A percentile compares a stretch with the other conserved stretches of the same genome.
These are phyloP conservation scores for Hirtodrosophila trivittata DNA, from an alignment of 2,888 invertebrate genomes.

Conservation along the genomic window DNA sequence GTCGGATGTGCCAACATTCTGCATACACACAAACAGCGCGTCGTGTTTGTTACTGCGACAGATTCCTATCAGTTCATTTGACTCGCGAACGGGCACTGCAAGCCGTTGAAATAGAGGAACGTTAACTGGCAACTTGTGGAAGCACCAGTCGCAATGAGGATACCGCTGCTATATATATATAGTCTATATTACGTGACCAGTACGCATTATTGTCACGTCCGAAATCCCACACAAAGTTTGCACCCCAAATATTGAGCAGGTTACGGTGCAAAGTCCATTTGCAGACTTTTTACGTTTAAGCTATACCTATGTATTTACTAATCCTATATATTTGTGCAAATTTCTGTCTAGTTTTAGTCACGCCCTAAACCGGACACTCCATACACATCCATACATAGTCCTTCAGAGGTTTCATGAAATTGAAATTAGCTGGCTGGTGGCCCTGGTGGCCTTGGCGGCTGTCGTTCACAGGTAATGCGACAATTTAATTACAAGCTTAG, in stretches of 20 bases:
- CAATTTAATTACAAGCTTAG: conserved; percentile 69
- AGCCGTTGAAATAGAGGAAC: conserved; percentile 95
- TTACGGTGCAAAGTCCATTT: conserved; percentile 43
- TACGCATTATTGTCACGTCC: conserved; percentile 84
- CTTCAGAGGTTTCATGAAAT: conserved; percentile 39
- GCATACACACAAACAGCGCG: conserved; percentile 92
- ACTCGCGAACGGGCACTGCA: conserved; percentile 86
- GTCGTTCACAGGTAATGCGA: conserved; percentile 66
- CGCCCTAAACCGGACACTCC: conserved; percentile 31
- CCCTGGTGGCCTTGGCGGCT: too few species aligned
- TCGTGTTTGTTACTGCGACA: conserved; percentile 90
- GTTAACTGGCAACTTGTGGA: too few species aligned
- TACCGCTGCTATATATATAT: conserved; percentile 72
- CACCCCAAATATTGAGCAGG: conserved; percentile 82
- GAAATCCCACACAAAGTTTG: conserved; percentile 82
- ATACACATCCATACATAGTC: conserved; percentile 30
- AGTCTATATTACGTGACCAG: conserved; percentile 84
- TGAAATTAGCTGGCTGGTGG: conserved; percentile 54
- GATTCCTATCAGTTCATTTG: conserved; percentile 87
- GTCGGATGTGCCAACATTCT: conserved; percentile 95
- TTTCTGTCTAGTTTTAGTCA: conserved; percentile 47
- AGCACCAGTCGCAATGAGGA: conserved; percentile 45
- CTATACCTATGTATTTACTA: conserved; percentile 21
- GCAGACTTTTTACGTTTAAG: conserved; percentile 42
- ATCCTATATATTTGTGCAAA: too few species aligned